Conservation (phyloP, 2,888 invertebrate species). For the Orchesellides sinensis region DNA sequence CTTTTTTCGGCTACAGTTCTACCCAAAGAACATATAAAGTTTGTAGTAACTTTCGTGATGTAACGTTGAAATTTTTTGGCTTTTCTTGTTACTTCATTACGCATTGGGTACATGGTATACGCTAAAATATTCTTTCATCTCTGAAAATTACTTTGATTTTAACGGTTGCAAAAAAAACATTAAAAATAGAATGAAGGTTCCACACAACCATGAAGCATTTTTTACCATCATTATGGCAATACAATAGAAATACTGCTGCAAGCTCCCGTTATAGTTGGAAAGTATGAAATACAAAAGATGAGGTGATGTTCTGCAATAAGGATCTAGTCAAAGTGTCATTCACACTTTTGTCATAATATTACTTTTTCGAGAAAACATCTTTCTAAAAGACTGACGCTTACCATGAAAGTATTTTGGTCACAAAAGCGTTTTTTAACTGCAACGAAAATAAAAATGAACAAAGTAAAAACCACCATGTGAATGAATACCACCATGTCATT, state of each 20-base stretch:
- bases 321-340: slow-evolving; percentile 46
- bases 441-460: not conserved
- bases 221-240: slow-evolving; percentile 2
- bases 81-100: not conserved
- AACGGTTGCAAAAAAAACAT: slow-evolving; percentile 16
- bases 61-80: not conserved
- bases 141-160: not conserved
- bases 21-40: not conserved
- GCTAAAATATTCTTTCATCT: not conserved
- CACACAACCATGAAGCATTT: slow-evolving; percentile 29
- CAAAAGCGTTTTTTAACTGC: not conserved
- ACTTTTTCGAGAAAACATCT: not conserved
- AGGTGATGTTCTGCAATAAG: not conserved
- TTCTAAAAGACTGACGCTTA: not conserved
- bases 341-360: slow-evolving; percentile 26
- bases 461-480: not conserved
- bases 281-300: not conserved
- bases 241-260: slow-evolving; percentile 35
- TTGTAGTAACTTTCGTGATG: not conserved
- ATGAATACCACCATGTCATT: not conserved
- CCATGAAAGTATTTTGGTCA: not conserved
- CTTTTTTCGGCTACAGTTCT: too few species aligned
- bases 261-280: slow-evolving; percentile 29
- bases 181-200: slow-evolving; percentile 44
- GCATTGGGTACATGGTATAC: not conserved